phyloP scores from a whole-genome alignment of 2,113 vertebrate genomes.

The Indri indri region DNA sequence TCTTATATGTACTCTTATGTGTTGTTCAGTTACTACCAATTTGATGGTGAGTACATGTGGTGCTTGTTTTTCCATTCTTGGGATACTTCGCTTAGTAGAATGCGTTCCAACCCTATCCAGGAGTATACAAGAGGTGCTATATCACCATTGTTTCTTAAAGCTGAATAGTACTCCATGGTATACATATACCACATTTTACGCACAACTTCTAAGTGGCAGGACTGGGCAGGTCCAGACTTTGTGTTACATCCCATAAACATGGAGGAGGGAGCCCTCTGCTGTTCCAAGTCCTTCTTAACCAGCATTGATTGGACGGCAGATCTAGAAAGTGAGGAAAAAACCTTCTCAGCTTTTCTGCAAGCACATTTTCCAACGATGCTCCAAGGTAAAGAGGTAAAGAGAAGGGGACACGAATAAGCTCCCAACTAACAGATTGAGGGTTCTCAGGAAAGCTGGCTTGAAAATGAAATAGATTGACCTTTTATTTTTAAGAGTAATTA shows the following conservation, averaged over 20 bases:
- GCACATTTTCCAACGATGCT: background rate
- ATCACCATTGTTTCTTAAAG: no score
- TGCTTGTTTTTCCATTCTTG: no score
- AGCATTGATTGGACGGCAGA: background rate
- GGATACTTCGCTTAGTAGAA: no score
- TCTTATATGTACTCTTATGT: no score
- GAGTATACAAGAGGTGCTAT: no score
- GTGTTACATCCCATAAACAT: fast-evolving
- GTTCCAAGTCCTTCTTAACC: background rate
- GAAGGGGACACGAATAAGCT: background rate
- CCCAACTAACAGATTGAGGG: fast-evolving
- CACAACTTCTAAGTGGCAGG: fast-evolving
- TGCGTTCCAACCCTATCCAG: no score
- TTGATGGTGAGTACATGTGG: no score
- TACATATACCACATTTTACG: no score
- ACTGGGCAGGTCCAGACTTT: fast-evolving
- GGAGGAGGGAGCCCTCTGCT: slow-evolving; percentile 46
- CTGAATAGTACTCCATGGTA: no score
- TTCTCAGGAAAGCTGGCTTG: background rate
- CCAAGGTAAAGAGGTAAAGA: background rate
- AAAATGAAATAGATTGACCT: background rate
- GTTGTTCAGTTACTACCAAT: no score
- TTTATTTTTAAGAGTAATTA: background rate
- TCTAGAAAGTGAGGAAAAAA: background rate
- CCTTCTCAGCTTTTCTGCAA: background rate